phyloP scores from a whole-genome alignment of 2,797 vertebrate genomes.

The Danio choprae region DNA sequence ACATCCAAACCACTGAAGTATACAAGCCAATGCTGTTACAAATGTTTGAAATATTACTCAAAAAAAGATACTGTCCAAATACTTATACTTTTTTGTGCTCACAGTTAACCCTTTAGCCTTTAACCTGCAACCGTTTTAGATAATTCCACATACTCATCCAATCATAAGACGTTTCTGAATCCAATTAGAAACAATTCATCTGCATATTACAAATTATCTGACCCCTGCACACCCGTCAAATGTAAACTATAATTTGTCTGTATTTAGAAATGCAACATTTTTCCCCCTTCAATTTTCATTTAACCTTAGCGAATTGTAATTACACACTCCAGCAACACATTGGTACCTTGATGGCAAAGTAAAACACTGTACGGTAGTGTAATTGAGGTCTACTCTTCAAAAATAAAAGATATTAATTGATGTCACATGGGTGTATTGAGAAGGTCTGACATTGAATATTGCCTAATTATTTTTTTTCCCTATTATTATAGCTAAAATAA shows the following conservation, averaged over 20 bases:
- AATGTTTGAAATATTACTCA: not conserved
- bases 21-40: not conserved
- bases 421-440: slow-evolving; percentile 10
- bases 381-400: slow-evolving; percentile 9
- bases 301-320: slow-evolving; percentile 46
- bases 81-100: slow-evolving; percentile 31
- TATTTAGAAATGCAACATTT: slow-evolving; percentile 53
- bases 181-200: slow-evolving; percentile 57
- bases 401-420: slow-evolving; percentile 40
- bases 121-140: slow-evolving; percentile 11
- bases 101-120: slow-evolving; percentile 33
- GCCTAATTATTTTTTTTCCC: slow-evolving; percentile 9
- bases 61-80: not conserved
- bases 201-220: slow-evolving; percentile 51
- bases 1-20: not conserved
- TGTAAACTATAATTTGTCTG: slow-evolving; percentile 48
- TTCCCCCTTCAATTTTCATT: slow-evolving; percentile 20
- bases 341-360: slow-evolving; percentile 45
- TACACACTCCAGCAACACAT: slow-evolving; percentile 24
- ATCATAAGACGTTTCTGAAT: slow-evolving; percentile 50
- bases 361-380: slow-evolving; percentile 29
- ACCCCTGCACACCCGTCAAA: slow-evolving; percentile 36
- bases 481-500: slow-evolving; percentile 17
- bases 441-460: slow-evolving; percentile 25
- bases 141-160: slow-evolving; percentile 49